Percentiles rank a stretch among this genome's conserved stretches.
These are phyloP conservation scores for Mastigias papua DNA, from an alignment of 30 jellyfish, hydroid and myxozoan genomes.

Conservation along the genomic window DNA sequence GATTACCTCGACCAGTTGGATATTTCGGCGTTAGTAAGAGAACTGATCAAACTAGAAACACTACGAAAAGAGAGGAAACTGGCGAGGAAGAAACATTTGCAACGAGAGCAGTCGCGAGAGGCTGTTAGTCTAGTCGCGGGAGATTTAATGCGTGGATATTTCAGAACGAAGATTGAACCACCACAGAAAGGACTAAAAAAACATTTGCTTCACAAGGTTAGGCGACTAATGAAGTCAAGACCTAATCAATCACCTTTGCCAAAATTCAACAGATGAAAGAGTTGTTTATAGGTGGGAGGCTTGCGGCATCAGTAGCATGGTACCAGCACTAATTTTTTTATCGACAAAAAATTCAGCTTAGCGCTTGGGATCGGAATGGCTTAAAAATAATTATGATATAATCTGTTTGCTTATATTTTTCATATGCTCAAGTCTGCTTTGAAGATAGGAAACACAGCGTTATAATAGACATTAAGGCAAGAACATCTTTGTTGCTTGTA, in stretches of 20 bases:
- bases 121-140: constrained; percentile 62
- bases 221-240: constrained; percentile 3
- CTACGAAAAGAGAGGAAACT: constrained; percentile 59
- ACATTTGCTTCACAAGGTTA: constrained; percentile 58
- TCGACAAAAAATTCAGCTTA: too few relatives aligned
- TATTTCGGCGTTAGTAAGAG: constrained; percentile 74
- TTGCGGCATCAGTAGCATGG: too few relatives aligned
- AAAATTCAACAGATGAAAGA: constrained; percentile 36
- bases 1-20: constrained; percentile 64
- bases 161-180: constrained; percentile 25
- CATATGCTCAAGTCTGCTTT: too few relatives aligned
- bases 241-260: constrained; percentile 72
- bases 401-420: too few relatives aligned
- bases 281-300: neutral
- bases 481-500: too few relatives aligned
- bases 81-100: constrained; percentile 43
- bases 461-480: too few relatives aligned
- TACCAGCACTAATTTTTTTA: too few relatives aligned
- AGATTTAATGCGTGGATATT: constrained; percentile 58
- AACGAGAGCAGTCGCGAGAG: constrained; percentile 35
- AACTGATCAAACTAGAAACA: constrained; percentile 71
- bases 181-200: constrained; percentile 64
- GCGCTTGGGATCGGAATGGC: too few relatives aligned
- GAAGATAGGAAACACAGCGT: too few relatives aligned
- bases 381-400: too few relatives aligned